A percentile compares a stretch with the other conserved stretches of the same genome.
phyloP scores from a whole-genome alignment of 2,797 vertebrate species.

The Scarus forsteni region DNA sequence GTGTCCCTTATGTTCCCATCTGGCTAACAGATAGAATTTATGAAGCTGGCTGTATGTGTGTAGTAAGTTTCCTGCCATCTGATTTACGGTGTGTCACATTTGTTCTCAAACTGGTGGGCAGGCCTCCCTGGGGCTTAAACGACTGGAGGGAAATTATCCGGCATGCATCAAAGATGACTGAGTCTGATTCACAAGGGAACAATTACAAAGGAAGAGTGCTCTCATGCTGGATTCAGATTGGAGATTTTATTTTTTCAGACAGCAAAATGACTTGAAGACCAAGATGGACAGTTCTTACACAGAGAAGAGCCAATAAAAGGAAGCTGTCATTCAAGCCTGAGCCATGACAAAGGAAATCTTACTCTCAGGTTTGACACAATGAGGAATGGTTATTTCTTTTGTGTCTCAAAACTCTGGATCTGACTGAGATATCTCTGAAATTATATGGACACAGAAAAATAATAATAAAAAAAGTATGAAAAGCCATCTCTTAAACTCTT shows the following conservation, averaged over 20 bases:
- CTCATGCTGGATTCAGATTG: neutral
- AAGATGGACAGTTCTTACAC: neutral
- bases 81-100: neutral
- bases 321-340: neutral
- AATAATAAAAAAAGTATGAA: neutral
- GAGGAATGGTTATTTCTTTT: neutral
- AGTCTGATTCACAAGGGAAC: neutral
- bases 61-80: neutral
- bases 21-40: neutral
- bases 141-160: neutral
- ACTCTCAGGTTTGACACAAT: neutral
- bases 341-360: neutral
- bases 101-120: neutral
- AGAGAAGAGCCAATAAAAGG: neutral
- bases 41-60: neutral
- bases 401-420: neutral
- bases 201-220: neutral
- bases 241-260: neutral
- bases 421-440: neutral
- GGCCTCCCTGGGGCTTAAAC: neutral
- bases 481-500: neutral
- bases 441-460: neutral
- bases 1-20: neutral
- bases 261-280: neutral
- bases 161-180: slow-evolving; percentile 7